phyloP scores from a whole-genome alignment of 35 echinoderm and acorn worm species.

The Eucidaris tribuloides region DNA sequence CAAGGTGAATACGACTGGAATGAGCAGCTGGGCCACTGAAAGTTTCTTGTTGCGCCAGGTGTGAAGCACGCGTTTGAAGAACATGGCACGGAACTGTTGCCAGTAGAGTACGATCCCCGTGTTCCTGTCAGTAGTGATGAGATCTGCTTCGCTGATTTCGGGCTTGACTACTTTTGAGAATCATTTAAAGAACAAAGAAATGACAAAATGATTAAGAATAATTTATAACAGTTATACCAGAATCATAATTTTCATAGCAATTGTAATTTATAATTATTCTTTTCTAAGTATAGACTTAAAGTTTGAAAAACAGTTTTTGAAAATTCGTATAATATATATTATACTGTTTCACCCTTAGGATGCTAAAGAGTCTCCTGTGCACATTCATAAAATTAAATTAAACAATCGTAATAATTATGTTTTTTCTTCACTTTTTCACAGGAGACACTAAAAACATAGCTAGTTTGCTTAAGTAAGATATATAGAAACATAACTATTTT shows the following conservation, averaged over 20 bases:
- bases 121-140: not conserved
- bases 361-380: too few species aligned
- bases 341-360: too few species aligned
- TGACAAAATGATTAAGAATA: not conserved
- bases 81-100: conserved; percentile 90
- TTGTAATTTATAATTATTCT: not conserved
- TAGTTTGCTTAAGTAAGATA: too few species aligned
- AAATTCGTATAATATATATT: too few species aligned
- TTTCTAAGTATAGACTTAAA: not conserved
- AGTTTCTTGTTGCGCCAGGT: conserved; percentile 62
- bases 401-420: too few species aligned
- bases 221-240: not conserved
- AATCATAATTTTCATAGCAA: not conserved
- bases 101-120: conserved; percentile 58
- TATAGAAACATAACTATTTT: too few species aligned
- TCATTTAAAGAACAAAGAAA: not conserved
- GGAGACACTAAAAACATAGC: too few species aligned
- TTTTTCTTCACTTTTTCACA: too few species aligned
- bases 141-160: not conserved
- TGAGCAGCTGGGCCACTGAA: conserved; percentile 35
- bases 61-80: conserved; percentile 62
- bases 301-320: not conserved
- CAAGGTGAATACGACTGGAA: conserved; percentile 49
- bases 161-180: not conserved
- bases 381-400: too few species aligned